A percentile compares a stretch with the other conserved stretches of the same genome.
Conservation (phyloP, 2,797 vertebrate species). For the Pipistrellus pygmaeus region DNA sequence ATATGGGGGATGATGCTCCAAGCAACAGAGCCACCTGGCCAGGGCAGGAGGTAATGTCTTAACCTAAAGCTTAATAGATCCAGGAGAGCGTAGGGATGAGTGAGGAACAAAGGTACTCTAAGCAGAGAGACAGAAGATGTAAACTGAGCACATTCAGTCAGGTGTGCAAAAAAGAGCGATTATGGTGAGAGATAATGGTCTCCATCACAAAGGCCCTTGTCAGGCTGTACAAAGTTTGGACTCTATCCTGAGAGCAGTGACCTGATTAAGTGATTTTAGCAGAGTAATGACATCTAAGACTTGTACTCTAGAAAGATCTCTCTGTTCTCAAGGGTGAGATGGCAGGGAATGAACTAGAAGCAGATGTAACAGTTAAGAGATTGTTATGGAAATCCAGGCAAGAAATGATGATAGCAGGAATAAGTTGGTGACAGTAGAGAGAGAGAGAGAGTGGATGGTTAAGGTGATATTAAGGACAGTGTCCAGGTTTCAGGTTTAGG, state of each 20-base stretch:
- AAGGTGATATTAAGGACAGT: not conserved
- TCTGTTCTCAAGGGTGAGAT: not conserved
- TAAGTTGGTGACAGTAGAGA: not conserved
- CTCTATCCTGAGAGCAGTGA: not conserved
- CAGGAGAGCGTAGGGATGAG: not conserved
- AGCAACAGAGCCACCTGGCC: not conserved
- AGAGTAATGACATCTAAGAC: not conserved
- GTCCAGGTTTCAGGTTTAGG: not conserved
- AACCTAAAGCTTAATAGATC: not conserved
- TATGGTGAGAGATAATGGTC: not conserved
- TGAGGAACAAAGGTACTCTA: not conserved
- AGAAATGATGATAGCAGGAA: not conserved
- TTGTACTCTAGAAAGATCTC: not conserved
- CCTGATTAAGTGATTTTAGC: not conserved
- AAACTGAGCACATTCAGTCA: not conserved
- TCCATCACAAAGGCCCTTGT: not conserved
- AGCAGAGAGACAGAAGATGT: not conserved
- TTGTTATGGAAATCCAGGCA: conserved; percentile 3
- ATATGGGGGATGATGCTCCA: not conserved
- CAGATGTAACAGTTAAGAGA: not conserved
- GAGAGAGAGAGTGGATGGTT: not conserved
- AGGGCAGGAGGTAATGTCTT: not conserved
- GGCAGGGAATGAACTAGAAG: not conserved
- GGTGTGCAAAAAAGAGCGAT: not conserved
- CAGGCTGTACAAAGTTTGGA: not conserved